Conservation (phyloP, 2,888 invertebrate genomes). For the Agrochola macilenta region DNA sequence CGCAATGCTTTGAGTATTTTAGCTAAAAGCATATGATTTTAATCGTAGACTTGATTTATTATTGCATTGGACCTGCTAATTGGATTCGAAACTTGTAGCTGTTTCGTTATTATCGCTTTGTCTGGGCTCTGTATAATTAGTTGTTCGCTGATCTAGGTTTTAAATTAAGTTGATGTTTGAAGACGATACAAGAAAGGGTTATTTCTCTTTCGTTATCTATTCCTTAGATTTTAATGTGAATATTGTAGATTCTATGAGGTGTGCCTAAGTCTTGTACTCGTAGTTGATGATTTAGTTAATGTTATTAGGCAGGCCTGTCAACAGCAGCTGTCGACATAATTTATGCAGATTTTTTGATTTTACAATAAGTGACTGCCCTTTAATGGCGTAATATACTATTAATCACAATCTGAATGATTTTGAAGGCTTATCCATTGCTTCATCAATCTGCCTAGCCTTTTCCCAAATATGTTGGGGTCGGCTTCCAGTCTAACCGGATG, state of each 20-base stretch:
- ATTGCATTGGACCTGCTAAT: slow-evolving; percentile 31
- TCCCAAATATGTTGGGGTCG: too few species aligned
- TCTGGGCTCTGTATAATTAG: slow-evolving; percentile 29
- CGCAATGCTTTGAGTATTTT: slow-evolving; percentile 34
- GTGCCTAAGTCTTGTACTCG: not conserved
- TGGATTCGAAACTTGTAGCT: slow-evolving; percentile 29
- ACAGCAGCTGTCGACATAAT: not conserved
- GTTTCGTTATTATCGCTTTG: slow-evolving; percentile 31
- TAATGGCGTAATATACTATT: too few species aligned
- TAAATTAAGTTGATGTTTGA: not conserved
- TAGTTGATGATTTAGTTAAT: not conserved
- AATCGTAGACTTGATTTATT: slow-evolving; percentile 56
- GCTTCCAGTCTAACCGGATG: too few species aligned
- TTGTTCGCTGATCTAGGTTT: slow-evolving; percentile 26
- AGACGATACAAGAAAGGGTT: not conserved
- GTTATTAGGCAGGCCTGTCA: not conserved
- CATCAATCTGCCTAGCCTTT: too few species aligned
- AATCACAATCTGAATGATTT: too few species aligned
- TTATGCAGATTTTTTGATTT: too few species aligned
- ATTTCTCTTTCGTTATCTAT: not conserved
- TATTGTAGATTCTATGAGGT: not conserved
- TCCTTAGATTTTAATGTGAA: not conserved
- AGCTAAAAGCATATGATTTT: slow-evolving; percentile 56
- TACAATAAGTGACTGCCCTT: too few species aligned
- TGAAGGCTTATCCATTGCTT: too few species aligned